Evolutionary conservation across 1,140 invertebrate species (phyloP), one percentile per base, ranked within the genome.

Genomic region (Rhagoletis zephyria): DNA sequence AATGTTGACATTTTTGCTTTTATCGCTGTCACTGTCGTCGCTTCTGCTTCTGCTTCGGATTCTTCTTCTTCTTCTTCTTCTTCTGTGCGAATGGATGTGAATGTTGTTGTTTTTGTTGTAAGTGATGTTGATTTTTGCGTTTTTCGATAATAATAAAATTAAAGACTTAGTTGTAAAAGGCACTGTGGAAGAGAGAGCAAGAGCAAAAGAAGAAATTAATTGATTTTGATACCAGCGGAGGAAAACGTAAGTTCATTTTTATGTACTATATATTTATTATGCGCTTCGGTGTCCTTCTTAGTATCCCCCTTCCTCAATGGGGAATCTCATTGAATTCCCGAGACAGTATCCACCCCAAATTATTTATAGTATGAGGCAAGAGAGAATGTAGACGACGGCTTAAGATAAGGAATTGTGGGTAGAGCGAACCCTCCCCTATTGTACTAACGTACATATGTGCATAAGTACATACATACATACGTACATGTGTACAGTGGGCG

Each of bases 1-100:
- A 99, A 93, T 77, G 96, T 96, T 89, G 92, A 92, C 92, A 93
- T 93, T 85, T 89, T 91, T 88, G 5, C 77, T 59, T 56, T 77
- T 87, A 16, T 86, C 81, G 19, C 81, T 59, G 56, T 40, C n/a
- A 19, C 67, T 60, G 59, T 64, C 16, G 40, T 60, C 81, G 60
- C 51, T 63, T 65, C 45, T 60, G 6, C 45, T 48, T 86, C n/a
- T 86, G 16, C 12, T 30, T 30, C 30, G 30, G 30, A 30, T 30
- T 30, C 59, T 48, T 70, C 42, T 85, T 87, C 7, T 30, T 30
- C 59, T 48, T 70, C 42, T 85, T 87, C 7, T 45, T 85, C 59
- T 88, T 86, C 61, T 40, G 12, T 59, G 16, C 48, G 16, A 48
- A 42, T 86, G 1, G n/a, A 51, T 86, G 14, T 86, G 42, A 48